Evolutionary conservation across 2,797 vertebrate species (phyloP).

Genomic region (Pangasius djambal): DNA sequence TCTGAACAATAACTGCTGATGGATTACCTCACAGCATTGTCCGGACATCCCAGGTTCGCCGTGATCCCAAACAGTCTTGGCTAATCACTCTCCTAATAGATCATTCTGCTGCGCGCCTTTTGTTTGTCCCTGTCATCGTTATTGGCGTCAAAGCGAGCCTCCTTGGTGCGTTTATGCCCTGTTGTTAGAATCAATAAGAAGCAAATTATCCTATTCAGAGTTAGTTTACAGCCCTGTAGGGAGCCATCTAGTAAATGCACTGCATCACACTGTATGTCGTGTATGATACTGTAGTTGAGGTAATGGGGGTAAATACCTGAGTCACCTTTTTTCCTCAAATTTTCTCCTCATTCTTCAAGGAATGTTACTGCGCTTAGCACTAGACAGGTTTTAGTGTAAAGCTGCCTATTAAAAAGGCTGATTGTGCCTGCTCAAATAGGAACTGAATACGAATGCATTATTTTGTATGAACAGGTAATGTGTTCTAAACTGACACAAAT

Average conservation of each 20-base stretch:
- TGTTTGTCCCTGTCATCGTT: constrained; percentile 47
- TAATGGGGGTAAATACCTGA: not conserved
- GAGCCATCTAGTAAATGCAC: constrained; percentile 27
- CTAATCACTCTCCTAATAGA: constrained; percentile 56
- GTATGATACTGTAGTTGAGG: not conserved
- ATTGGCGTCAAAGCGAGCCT: constrained; percentile 45
- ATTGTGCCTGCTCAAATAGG: too few species aligned
- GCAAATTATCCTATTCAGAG: constrained; percentile 52
- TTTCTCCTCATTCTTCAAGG: not conserved
- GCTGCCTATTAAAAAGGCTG: not conserved
- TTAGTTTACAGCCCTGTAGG: constrained; percentile 49
- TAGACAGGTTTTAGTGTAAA: not conserved
- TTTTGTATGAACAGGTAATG: not conserved
- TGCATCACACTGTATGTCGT: constrained; percentile 15
- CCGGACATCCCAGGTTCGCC: constrained; percentile 22
- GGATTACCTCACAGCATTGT: constrained; percentile 37
- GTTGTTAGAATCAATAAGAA: constrained; percentile 59
- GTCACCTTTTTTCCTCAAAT: not conserved
- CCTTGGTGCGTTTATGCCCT: constrained; percentile 50
- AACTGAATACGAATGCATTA: too few species aligned
- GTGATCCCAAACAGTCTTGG: constrained; percentile 50
- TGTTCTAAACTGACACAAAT: not conserved
- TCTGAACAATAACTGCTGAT: constrained; percentile 33
- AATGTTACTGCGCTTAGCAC: not conserved
- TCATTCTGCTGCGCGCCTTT: constrained; percentile 52